Percentiles rank a stretch among this genome's conserved stretches.
These are phyloP conservation scores for Musca domestica DNA, from an alignment of 1,140 invertebrate genomes.

Conservation along the genomic window DNA sequence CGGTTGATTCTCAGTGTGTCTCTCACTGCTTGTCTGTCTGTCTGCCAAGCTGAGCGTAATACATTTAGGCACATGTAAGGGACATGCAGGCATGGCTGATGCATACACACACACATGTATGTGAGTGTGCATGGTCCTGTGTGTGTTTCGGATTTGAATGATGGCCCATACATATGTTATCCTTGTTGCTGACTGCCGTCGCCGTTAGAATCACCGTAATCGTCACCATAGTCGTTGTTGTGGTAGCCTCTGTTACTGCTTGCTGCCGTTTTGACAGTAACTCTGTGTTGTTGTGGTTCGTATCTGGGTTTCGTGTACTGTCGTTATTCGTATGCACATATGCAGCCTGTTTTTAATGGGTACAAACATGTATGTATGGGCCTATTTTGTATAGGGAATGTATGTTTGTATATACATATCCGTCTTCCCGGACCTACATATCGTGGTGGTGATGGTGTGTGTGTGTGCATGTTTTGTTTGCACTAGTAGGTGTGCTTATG, in stretches of 20 bases:
- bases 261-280: conserved; percentile 10
- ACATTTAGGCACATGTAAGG: too few species aligned
- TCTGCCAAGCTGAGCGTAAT: too few species aligned
- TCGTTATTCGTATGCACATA: conserved; percentile 9
- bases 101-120: too few species aligned
- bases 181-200: neutral
- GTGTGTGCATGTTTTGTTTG: neutral
- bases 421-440: too few species aligned
- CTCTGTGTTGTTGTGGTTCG: conserved; percentile 12
- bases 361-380: neutral
- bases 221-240: conserved; percentile 5
- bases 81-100: too few species aligned
- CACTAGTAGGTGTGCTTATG: conserved; percentile 7
- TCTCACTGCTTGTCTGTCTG: too few species aligned
- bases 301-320: conserved; percentile 10
- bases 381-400: too few species aligned
- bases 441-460: too few species aligned
- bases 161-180: neutral
- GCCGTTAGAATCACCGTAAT: neutral
- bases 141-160: too few species aligned
- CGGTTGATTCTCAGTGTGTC: too few species aligned
- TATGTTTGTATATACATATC: too few species aligned
- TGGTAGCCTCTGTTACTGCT: conserved; percentile 7
- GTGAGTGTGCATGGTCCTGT: too few species aligned
- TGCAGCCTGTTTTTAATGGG: neutral